Evolutionary conservation across 2,797 vertebrate genomes (phyloP).

Genomic region (Gallinago solitaria): DNA sequence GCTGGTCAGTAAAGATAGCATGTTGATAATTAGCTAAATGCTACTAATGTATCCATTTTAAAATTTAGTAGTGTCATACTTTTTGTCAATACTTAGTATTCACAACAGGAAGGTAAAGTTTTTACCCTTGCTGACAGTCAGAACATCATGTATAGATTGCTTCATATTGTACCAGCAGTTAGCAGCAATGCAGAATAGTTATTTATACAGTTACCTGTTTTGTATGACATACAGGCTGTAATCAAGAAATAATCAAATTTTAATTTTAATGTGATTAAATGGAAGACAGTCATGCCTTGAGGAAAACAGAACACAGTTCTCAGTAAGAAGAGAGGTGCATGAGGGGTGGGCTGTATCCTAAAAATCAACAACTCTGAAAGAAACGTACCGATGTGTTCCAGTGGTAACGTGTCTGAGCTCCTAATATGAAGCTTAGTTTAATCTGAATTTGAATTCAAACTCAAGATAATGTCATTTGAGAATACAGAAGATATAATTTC

Average conservation of each 20-base stretch:
- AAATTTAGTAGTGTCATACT: neutral
- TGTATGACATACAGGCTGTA: neutral
- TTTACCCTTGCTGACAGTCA: neutral
- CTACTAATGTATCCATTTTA: neutral
- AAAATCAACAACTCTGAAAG: neutral
- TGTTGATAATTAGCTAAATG: neutral
- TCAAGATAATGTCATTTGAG: neutral
- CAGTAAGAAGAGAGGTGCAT: neutral
- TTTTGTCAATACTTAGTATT: neutral
- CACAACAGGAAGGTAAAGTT: neutral
- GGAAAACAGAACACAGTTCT: neutral
- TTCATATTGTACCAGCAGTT: neutral
- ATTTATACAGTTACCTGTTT: neutral
- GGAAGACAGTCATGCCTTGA: neutral
- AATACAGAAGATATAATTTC: neutral
- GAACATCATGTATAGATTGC: neutral
- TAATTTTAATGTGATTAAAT: neutral
- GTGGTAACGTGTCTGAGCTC: neutral
- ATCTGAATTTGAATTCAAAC: neutral
- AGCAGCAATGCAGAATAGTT: neutral
- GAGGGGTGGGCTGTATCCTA: neutral
- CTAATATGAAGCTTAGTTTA: neutral
- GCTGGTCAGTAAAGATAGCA: neutral
- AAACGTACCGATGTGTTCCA: neutral
- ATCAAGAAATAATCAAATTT: neutral